phyloP scores from a whole-genome alignment of 2,113 vertebrate species.

The Anguilla rostrata region DNA sequence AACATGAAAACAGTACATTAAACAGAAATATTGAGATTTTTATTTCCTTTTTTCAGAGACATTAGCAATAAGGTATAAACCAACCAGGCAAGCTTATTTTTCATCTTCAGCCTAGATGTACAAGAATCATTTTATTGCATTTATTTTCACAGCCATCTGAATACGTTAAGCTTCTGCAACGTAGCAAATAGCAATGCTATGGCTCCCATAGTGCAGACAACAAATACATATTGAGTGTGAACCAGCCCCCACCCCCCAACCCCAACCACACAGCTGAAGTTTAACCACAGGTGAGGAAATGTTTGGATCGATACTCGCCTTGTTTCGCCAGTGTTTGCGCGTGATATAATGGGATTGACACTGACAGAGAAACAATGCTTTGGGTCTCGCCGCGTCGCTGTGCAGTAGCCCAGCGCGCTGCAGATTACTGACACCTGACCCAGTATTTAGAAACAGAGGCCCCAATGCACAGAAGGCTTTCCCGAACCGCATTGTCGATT shows the following conservation, averaged over 20 bases:
- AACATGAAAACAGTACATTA: background rate
- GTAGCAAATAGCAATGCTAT: background rate
- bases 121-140: background rate
- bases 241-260: background rate
- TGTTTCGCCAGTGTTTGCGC: conserved; percentile 40
- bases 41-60: background rate
- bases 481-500: conserved; percentile 46
- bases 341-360: conserved; percentile 52
- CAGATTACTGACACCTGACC: conserved; percentile 50
- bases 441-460: conserved; percentile 44
- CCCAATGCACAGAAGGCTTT: conserved; percentile 49
- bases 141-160: background rate
- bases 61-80: background rate
- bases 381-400: background rate
- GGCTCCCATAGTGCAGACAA: background rate
- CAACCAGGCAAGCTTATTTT: background rate
- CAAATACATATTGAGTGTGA: conserved; percentile 2
- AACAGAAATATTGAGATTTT: background rate
- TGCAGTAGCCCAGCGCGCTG: conserved; percentile 24
- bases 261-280: conserved; percentile 11
- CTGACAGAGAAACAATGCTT: conserved; percentile 39
- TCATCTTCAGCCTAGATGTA: background rate
- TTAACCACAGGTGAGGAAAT: conserved; percentile 42
- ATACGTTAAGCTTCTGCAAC: background rate
- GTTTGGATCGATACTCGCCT: conserved; percentile 38